Evolutionary conservation across 1,140 invertebrate genomes (phyloP), one percentile per base, ranked within the genome.

Genomic region (Zaprionus inermis): DNA sequence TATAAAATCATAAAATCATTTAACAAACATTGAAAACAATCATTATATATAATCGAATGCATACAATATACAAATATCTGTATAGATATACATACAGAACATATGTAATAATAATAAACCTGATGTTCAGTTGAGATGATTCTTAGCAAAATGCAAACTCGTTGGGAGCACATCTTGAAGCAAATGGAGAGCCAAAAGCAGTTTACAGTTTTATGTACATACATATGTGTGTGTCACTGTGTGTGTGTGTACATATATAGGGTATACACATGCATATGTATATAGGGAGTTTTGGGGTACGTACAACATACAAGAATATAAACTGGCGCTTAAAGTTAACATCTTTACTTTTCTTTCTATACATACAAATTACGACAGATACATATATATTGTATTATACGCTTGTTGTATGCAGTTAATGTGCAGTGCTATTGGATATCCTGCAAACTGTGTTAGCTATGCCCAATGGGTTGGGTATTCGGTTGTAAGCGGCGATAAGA

Each of bases 101-200:
- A 52, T 51, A 55, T 55, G 41, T 32, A 63, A 57, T 67, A 32
- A 55, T 52, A 69, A 44, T 69, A 72, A 56, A 68, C 71, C 71
- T 73, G 71, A 73, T 60, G 71, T 59, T 69, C 56, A 56, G 56
- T 69, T 73, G 57, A 68, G 69, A 61, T 73, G 51, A 73, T 69
- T 44, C 38, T 22, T 41, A 61, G 65, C 71, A 73, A 73, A 73
- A 73, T 73, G 65, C 71, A 73, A 73, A 73, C 71, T 73, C 65
- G 71, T 73, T 73, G 71, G 71, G 69, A 72, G 69, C 63, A 58
- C 69, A 72, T 58, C 54, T 72, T 72, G 54, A 66, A 72, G 69
- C 55, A 54, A 57, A 67, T 67, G 46, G 63, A 55, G 69, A 70
- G 67, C 66, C 69, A 57, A 65, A 66, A 72, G 56, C 51, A 54